These are phyloP conservation scores for Macrobrachium nipponense DNA, from an alignment of 1,140 invertebrate genomes.

Conservation along the genomic window DNA sequence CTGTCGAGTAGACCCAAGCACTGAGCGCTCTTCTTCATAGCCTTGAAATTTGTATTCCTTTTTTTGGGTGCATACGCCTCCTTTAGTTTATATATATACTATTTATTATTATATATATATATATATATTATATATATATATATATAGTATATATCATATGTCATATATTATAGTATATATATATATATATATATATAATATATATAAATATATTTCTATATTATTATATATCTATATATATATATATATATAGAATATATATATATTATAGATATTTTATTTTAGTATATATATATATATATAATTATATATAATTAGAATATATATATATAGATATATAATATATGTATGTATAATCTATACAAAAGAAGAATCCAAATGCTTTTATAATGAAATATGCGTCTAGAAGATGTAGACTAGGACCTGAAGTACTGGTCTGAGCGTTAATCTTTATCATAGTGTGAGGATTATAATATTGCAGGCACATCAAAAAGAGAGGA, in stretches of 20 bases:
- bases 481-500: too few species aligned
- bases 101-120: neutral
- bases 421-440: too few species aligned
- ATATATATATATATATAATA: neutral
- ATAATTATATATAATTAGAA: conserved; percentile 8
- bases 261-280: neutral
- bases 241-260: neutral
- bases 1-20: too few species aligned
- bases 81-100: neutral
- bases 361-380: neutral
- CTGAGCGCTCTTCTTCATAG: too few species aligned
- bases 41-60: too few species aligned
- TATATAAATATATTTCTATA: neutral
- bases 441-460: too few species aligned
- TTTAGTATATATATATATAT: neutral
- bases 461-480: too few species aligned
- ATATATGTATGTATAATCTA: neutral
- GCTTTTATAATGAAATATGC: too few species aligned
- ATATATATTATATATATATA: neutral
- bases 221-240: neutral
- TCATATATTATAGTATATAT: neutral
- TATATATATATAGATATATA: conserved; percentile 8
- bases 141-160: conserved; percentile 1
- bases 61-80: too few species aligned
- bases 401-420: too few species aligned